Evolutionary conservation across 2,113 vertebrate genomes (phyloP).

Genomic region (Rhodinocichla rosea): DNA sequence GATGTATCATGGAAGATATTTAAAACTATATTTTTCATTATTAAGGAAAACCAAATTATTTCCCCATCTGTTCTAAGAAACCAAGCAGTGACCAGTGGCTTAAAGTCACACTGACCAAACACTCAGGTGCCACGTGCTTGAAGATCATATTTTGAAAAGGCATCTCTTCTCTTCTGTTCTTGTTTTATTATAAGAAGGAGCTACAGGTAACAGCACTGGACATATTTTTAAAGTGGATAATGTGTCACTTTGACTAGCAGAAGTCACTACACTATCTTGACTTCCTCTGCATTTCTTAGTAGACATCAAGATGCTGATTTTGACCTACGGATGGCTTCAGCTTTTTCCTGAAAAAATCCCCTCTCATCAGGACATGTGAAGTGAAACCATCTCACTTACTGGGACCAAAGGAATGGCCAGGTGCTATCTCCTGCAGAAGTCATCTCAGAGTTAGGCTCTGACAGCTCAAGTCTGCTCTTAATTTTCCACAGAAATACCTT

Average conservation of each 20-base stretch:
- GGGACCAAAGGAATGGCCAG: neutral
- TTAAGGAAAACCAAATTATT: neutral
- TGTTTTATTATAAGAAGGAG: neutral
- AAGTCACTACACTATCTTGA: neutral
- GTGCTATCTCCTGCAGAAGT: neutral
- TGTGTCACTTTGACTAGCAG: neutral
- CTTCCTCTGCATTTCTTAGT: neutral
- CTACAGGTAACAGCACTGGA: neutral
- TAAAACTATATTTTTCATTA: neutral
- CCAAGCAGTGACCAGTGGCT: neutral
- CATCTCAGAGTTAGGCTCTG: neutral
- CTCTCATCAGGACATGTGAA: neutral
- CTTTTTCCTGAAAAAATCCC: neutral
- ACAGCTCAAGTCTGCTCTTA: neutral
- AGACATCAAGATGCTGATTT: neutral
- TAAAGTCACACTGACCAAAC: neutral
- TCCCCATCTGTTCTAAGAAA: neutral
- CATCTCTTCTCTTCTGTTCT: neutral
- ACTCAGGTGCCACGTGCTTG: neutral
- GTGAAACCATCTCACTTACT: neutral
- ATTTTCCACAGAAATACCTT: neutral
- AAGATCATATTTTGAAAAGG: neutral
- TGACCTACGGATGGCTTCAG: neutral
- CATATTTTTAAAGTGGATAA: neutral
- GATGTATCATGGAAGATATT: neutral